These are phyloP conservation scores for Penaeus japonicus DNA, from an alignment of 1,140 invertebrate genomes.

Conservation along the genomic window DNA sequence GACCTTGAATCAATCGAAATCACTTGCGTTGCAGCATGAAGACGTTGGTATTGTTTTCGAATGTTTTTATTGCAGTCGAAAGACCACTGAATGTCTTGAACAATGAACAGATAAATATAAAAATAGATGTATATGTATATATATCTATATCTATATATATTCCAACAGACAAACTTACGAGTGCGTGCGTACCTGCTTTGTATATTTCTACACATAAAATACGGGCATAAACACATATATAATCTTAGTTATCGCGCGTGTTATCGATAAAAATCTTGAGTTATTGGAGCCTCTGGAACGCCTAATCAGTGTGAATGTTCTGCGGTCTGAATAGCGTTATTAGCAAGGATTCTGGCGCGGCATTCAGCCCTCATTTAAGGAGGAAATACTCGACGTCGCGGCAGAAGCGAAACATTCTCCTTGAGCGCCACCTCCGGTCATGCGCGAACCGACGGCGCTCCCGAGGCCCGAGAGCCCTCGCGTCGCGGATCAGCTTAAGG, in stretches of 20 bases:
- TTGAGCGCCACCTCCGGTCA: background rate
- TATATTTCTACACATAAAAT: too few relatives aligned
- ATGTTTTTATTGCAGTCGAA: background rate
- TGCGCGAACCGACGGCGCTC: too few relatives aligned
- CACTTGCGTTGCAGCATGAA: background rate
- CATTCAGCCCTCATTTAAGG: background rate
- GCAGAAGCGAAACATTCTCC: background rate
- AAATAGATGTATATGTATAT: too few relatives aligned
- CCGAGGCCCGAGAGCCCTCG: too few relatives aligned
- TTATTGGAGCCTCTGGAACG: background rate
- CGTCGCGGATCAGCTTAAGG: too few relatives aligned
- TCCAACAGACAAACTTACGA: too few relatives aligned
- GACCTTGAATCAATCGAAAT: background rate
- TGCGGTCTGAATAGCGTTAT: slow-evolving; percentile 6
- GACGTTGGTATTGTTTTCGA: background rate
- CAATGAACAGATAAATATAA: too few relatives aligned
- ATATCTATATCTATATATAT: too few relatives aligned
- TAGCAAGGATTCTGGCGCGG: background rate
- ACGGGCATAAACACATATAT: too few relatives aligned
- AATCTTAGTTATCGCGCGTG: too few relatives aligned
- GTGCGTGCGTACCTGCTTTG: too few relatives aligned
- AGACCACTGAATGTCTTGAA: too few relatives aligned
- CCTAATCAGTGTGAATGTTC: background rate
- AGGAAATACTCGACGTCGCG: slow-evolving; percentile 18
- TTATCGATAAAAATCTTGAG: slow-evolving; percentile 37